Evolutionary conservation across 2,113 vertebrate genomes (phyloP).

Genomic region (Catharus bicknelli): DNA sequence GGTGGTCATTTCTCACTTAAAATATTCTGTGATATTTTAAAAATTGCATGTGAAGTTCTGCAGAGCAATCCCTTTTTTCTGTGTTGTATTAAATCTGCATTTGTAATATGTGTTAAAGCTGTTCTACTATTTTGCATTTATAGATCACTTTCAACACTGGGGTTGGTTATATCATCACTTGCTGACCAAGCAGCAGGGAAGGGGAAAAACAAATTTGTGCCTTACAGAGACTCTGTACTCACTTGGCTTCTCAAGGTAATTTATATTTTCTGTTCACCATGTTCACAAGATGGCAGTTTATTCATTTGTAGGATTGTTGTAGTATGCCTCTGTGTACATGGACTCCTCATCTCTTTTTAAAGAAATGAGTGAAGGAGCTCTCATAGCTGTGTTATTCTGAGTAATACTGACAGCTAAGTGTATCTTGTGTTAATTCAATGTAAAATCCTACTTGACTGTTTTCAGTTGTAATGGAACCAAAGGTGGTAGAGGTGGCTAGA

Average conservation of each 20-base stretch:
- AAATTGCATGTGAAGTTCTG: neutral
- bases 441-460: neutral
- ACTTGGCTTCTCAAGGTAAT: conserved; percentile 98
- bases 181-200: conserved; percentile 97
- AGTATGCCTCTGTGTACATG: neutral
- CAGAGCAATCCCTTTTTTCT: neutral
- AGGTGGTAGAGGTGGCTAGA: neutral
- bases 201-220: conserved; percentile 95
- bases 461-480: neutral
- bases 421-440: neutral
- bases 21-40: neutral
- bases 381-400: neutral
- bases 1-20: neutral
- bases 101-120: neutral
- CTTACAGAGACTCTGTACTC: conserved; percentile 97
- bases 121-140: conserved; percentile 14
- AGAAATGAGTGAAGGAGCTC: neutral
- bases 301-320: neutral
- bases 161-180: conserved; percentile 95
- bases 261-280: neutral
- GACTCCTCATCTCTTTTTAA: neutral
- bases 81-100: neutral
- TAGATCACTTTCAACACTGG: conserved; percentile 95
- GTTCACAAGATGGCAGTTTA: neutral
- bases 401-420: neutral